phyloP scores from a whole-genome alignment of 2,113 vertebrate genomes.

The Cottus gobio region DNA sequence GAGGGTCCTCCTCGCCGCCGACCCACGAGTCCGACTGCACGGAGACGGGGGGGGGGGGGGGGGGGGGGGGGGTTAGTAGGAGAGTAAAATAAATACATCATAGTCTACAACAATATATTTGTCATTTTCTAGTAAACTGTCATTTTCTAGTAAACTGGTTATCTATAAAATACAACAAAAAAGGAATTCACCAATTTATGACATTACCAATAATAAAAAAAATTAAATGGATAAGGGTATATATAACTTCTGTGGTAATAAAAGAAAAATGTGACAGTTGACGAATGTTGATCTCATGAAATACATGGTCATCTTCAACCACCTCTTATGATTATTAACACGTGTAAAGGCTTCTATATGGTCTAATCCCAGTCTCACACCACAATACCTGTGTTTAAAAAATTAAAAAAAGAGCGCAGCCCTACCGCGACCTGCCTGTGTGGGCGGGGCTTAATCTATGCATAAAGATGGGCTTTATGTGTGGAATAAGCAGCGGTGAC shows the following conservation, averaged over 20 bases:
- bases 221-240: not conserved
- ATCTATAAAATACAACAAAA: too few relatives aligned
- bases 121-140: not conserved
- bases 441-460: not conserved
- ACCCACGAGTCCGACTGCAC: slow-evolving; percentile 87
- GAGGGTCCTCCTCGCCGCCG: slow-evolving; percentile 88
- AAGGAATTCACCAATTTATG: not conserved
- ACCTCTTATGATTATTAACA: not conserved
- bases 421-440: not conserved
- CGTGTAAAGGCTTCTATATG: not conserved
- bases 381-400: not conserved
- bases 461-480: slow-evolving; percentile 40
- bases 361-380: not conserved
- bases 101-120: too few relatives aligned
- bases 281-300: not conserved
- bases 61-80: too few relatives aligned
- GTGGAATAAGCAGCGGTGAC: slow-evolving; percentile 16
- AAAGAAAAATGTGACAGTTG: not conserved
- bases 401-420: not conserved
- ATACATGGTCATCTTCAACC: not conserved
- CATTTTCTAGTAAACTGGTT: not conserved
- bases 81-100: not conserved
- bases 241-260: not conserved
- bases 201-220: not conserved
- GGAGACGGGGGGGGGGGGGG: too few relatives aligned